Base-by-base conservation (phyloP, 2,888 invertebrate genomes). In the Oscheius sp. region DNA sequence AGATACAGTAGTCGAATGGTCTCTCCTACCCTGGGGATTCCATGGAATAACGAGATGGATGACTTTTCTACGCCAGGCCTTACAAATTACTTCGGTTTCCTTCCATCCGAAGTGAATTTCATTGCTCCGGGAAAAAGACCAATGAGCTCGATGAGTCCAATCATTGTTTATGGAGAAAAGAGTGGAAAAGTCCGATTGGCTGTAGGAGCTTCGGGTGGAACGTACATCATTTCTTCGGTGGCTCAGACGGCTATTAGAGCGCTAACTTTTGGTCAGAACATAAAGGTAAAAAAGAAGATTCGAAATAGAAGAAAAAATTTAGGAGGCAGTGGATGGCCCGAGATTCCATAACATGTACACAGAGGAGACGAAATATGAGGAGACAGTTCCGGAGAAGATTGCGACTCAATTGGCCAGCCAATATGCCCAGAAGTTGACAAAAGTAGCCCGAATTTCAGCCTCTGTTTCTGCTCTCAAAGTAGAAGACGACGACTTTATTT, bases 91-190 rank as follows among this genome's bases (percentile, higher is more conserved):
- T 88, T 84, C 75, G 88, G 87, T 27, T 82, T 87, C 42, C 78
- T 80, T 10, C 92, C 95, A 0, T 93, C 93, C 0, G 91, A 91
- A 0, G 91, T 92, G 0, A 96, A 96, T 88, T 92, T 91, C 86
- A 52, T 65, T 15, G 53, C n/a, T 2, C 65, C 65, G 17, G 91
- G 92, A 1, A 92, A 93, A 84, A 90, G 92, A 39, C 93, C 95
- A 0, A 88, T 94, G 81, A 95, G 95, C 25, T 95, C 95, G 0
- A 95, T 95, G 93, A 91, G 91, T 71, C 95, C 96, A 0, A 90
- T 91, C 12, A 91, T 96, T 57, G 88, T 95, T 10, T 87, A 92
- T 2, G 90, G 92, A 78, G 87, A 23, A 88, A 73, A 76, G 17
- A 87, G 91, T 12, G 89, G 91, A 55, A 45, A 91, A 61, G 92